Base-by-base conservation (phyloP, 2,797 vertebrate genomes). In the Typhlichthys subterraneus region DNA sequence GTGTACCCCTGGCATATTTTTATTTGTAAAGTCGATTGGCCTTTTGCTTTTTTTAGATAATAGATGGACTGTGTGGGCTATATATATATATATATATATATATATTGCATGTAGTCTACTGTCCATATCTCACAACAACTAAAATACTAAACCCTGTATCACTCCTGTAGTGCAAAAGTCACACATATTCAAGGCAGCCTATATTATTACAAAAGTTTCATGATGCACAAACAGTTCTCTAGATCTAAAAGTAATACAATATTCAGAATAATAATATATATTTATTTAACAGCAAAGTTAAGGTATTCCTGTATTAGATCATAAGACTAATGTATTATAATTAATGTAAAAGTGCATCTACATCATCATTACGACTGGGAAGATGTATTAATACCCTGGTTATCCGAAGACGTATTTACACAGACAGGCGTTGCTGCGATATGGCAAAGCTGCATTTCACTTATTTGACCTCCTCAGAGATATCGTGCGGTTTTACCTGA, bases 301-400 rank as follows among this genome's bases (percentile, higher is more conserved):
- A 1, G 53, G 67, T 73, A 67, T 67, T 66, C 81, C 88, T 86
- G 77, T 82, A 61, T 69, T 23, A 6, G 23, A 63, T 64, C 46
- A 54, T 79, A 70, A 80, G 66, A 75, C 72, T 81, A 50, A 51
- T 73, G 69, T 76, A 55, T 46, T 63, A 56, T 42, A 81, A 55
- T 72, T 69, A 77, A 76, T 65, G 53, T 46, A 57, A 82, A 86
- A 88, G 86, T 88, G 87, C 87, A 75, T 76, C 77, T 63, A 64
- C 61, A 67, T 71, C 70, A 59, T 79, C 23, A 63, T n/a, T 14
- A 17, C 58, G 67, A 52, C 12, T n/a, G n/a, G 23, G 15, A 51
- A 63, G 63, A 61, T 42, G 59, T 15, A 66, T 42, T 17, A 33
- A 71, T 19, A 77, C 74, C 76, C 78, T 78, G 70, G n/a, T 45